Conservation (phyloP, 2,888 invertebrate genomes). For the Zygothrica quintamaculata region DNA sequence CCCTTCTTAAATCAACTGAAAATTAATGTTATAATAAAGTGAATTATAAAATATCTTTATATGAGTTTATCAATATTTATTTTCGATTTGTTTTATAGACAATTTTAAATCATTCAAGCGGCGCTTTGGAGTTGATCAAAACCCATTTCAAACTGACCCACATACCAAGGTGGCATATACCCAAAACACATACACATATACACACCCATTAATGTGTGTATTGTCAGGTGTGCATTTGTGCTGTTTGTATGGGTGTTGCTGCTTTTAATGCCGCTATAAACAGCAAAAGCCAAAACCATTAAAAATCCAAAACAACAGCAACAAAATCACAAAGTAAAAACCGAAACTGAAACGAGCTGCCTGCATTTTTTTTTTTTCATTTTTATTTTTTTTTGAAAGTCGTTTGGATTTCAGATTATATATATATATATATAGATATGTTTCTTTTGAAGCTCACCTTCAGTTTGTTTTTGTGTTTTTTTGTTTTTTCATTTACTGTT, state of each 20-base stretch:
- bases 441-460: constrained; percentile 42
- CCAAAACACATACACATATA: constrained; percentile 45
- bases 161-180: constrained; percentile 76
- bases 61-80: constrained; percentile 20
- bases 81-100: constrained; percentile 1
- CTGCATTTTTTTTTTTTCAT: constrained; percentile 49
- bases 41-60: background rate
- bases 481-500: background rate
- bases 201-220: constrained; percentile 11
- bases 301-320: constrained; percentile 17
- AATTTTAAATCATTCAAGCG: constrained; percentile 46
- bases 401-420: constrained; percentile 52
- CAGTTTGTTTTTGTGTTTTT: constrained; percentile 22
- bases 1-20: background rate
- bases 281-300: constrained; percentile 38
- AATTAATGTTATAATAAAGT: background rate
- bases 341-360: constrained; percentile 58
- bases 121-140: constrained; percentile 63
- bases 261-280: constrained; percentile 64
- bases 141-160: constrained; percentile 77
- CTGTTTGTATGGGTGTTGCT: constrained; percentile 35
- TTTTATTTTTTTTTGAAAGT: constrained; percentile 61
- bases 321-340: constrained; percentile 44
- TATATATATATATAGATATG: too few relatives aligned
- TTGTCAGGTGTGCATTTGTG: constrained; percentile 60